Base-by-base conservation (phyloP, 2,797 vertebrate genomes). In the Gambusia yucatana region DNA sequence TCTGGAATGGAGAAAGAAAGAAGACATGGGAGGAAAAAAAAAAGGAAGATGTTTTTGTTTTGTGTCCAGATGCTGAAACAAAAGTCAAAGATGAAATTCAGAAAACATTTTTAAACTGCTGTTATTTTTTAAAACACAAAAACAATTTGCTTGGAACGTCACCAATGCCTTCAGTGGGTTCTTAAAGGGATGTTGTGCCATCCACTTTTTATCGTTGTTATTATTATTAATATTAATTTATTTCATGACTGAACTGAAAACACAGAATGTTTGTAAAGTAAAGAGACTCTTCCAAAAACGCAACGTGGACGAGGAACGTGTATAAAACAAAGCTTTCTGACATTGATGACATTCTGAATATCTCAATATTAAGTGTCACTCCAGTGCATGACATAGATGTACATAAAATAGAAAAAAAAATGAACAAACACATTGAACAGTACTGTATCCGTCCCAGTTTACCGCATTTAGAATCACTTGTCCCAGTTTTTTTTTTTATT, bases 131-230 rank as follows among this genome's bases (percentile, higher is more conserved):
- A 89, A 92, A 85, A 78, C 79, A 73, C 52, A 86, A 81, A 90
- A 87, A 92, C 84, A 84, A 82, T 78, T 92, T 90, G 88, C 88
- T 92, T 72, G 77, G 89, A 94, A 90, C 87, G 81, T 95, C 94
- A 94, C 94, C 94, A 78, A 94, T 93, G 95, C 94, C 95, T 96
- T 96, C 94, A 95, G 93, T 92, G 89, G 84, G 91, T 93, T 92
- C 93, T 94, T 95, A 94, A 95, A 95, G 93, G 95, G 92, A 92
- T 87, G 87, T 84, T 80, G 83, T 89, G 90, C 82, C 88, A 88
- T 93, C 86, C 85, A 85, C 80, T 57, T 88, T 89, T 93, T 81
- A 87, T n/a, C 41, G 13, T 59, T 30, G 13, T 16, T 59, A 20
- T n/a, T 50, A 50, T 41, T 43, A 17, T 82, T 87, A 9, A 11